Conservation (phyloP, 2,113 vertebrate genomes). For the Embiotoca jacksoni region DNA sequence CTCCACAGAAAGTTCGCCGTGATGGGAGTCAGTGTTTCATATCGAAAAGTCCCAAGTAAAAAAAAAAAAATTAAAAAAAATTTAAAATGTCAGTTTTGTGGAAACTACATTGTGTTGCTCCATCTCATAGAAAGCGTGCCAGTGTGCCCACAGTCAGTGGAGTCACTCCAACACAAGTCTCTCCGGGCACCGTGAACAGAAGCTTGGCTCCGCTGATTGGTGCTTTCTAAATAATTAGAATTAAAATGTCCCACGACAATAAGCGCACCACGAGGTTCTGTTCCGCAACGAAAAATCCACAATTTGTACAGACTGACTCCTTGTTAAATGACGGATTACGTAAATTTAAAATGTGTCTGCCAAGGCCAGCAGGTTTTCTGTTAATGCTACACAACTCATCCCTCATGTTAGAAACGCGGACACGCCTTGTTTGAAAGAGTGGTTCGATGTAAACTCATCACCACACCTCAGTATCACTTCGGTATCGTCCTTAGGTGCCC, state of each 20-base stretch:
- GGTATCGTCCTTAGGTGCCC: too few relatives aligned
- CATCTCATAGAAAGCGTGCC: constrained; percentile 19
- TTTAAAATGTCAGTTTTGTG: too few relatives aligned
- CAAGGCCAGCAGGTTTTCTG: too few relatives aligned
- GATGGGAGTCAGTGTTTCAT: constrained; percentile 7
- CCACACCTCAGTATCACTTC: too few relatives aligned
- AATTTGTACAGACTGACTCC: neutral
- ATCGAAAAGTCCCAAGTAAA: too few relatives aligned
- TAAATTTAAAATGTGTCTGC: neutral
- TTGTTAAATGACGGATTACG: neutral
- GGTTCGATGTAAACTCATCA: too few relatives aligned
- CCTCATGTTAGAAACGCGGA: too few relatives aligned
- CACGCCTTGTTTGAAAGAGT: too few relatives aligned
- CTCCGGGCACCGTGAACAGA: constrained; percentile 2
- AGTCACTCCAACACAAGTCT: constrained; percentile 15
- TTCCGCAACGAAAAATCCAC: constrained; percentile 18
- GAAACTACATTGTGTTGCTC: neutral
- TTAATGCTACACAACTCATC: too few relatives aligned
- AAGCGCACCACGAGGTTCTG: constrained; percentile 1
- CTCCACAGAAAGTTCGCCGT: constrained; percentile 1
- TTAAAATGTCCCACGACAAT: constrained; percentile 14
- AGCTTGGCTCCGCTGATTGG: constrained; percentile 11
- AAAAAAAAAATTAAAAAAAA: too few relatives aligned
- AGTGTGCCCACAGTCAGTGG: constrained; percentile 21
- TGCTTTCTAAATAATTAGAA: constrained; percentile 19